Conservation (phyloP, 2,888 invertebrate genomes). For the Cantharis lateralis region DNA sequence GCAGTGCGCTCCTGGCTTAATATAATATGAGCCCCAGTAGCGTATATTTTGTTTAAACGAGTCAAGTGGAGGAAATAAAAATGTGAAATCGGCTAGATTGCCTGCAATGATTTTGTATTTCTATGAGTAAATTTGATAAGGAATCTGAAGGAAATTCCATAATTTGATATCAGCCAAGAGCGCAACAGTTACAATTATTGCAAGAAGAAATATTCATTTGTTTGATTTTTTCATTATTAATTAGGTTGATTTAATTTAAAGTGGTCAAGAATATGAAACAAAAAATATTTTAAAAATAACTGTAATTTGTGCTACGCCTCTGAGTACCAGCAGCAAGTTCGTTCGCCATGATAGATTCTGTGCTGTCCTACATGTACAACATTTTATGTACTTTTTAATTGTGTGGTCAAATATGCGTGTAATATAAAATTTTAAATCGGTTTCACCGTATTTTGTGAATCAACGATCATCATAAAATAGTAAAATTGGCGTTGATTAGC, state of each 20-base stretch:
- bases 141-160: too few species aligned
- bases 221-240: background rate
- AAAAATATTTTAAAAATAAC: background rate
- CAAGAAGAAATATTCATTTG: background rate
- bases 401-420: background rate
- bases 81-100: too few species aligned
- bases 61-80: too few species aligned
- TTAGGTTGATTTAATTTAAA: background rate
- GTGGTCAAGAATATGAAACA: background rate
- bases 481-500: background rate
- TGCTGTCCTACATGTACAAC: background rate
- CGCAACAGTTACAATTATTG: background rate
- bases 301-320: constrained; percentile 6
- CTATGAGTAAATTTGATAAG: too few species aligned
- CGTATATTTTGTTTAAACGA: too few species aligned
- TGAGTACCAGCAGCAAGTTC: constrained; percentile 14
- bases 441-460: background rate
- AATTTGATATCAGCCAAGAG: too few species aligned
- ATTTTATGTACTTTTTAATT: constrained; percentile 1
- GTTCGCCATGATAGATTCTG: background rate
- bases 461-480: background rate
- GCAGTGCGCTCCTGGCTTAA: too few species aligned
- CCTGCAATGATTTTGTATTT: too few species aligned
- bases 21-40: too few species aligned
- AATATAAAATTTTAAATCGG: background rate